Conservation (phyloP, 1,140 invertebrate genomes). For the Globodera rostochiensis region DNA sequence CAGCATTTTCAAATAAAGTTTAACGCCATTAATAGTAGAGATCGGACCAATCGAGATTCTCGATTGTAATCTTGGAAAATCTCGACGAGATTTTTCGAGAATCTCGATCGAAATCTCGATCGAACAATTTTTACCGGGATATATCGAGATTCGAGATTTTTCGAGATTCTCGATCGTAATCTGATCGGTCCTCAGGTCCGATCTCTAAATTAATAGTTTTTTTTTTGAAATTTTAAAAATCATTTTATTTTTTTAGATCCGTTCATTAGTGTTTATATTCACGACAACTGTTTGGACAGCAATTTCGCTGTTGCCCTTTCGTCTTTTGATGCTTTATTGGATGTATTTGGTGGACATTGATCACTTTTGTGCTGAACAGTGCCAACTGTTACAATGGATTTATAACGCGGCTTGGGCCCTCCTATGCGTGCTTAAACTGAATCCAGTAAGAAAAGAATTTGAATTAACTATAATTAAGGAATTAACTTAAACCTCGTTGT, state of each 20-base stretch:
- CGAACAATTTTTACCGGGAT: too few species aligned
- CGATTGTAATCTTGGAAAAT: too few species aligned
- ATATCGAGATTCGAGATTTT: too few species aligned
- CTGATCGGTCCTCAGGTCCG: too few species aligned
- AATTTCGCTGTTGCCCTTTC: conserved; percentile 5
- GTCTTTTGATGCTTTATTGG: conserved; percentile 16
- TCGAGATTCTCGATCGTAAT: too few species aligned
- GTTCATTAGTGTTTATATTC: conserved; percentile 19
- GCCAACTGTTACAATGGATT: background rate
- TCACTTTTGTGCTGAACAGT: conserved; percentile 12
- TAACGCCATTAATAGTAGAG: too few species aligned
- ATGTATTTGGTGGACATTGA: conserved; percentile 9
- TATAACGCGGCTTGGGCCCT: background rate
- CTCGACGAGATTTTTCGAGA: too few species aligned
- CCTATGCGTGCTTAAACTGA: conserved; percentile 15
- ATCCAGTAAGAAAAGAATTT: conserved; percentile 1
- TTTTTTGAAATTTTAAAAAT: background rate
- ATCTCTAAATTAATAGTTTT: background rate
- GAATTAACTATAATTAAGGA: too few species aligned
- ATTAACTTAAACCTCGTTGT: too few species aligned
- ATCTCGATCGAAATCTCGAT: too few species aligned
- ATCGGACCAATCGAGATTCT: too few species aligned
- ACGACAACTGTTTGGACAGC: conserved; percentile 22
- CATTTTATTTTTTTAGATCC: conserved; percentile 3
- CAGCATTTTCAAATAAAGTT: conserved; percentile 22